Percentiles rank a stretch among this genome's conserved stretches.
Conservation (phyloP, 2,888 invertebrate species). For the Tigriopus californicus region DNA sequence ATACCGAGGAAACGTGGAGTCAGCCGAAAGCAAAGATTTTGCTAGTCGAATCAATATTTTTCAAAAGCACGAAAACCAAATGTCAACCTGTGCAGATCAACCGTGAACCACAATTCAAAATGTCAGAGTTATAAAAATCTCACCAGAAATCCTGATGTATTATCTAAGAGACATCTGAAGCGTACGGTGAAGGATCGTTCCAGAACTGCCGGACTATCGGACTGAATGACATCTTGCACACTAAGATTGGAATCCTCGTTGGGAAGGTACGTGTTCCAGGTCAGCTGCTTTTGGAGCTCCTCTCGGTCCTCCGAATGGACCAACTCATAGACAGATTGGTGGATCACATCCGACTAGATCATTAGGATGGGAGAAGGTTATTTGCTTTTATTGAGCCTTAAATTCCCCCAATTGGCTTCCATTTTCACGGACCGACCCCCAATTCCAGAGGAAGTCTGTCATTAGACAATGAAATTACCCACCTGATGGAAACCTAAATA, state of each 20-base stretch:
- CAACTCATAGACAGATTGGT: constrained; percentile 95
- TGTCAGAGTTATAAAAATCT: too few relatives aligned
- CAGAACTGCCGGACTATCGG: constrained; percentile 70
- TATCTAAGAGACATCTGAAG: constrained; percentile 94
- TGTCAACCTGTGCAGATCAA: too few relatives aligned
- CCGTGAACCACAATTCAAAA: too few relatives aligned
- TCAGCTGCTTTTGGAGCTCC: constrained; percentile 79
- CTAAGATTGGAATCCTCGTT: constrained; percentile 22
- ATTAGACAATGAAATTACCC: constrained; percentile 24
- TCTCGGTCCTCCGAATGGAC: constrained; percentile 98
- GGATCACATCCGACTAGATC: constrained; percentile 93
- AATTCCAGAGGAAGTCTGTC: neutral
- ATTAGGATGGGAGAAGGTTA: constrained; percentile 9
- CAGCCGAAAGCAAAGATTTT: too few relatives aligned
- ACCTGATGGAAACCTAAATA: constrained; percentile 99
- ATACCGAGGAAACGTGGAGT: too few relatives aligned
- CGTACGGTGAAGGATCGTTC: constrained; percentile 95
- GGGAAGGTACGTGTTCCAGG: constrained; percentile 78
- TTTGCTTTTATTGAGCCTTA: neutral
- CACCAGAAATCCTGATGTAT: constrained; percentile 97
- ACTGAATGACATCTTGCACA: constrained; percentile 67
- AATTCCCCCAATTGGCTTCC: neutral
- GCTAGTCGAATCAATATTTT: too few relatives aligned
- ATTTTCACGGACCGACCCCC: neutral
- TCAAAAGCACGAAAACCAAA: too few relatives aligned